Base-by-base conservation (phyloP, 1,140 invertebrate genomes). In the Acromyrmex heyeri region DNA sequence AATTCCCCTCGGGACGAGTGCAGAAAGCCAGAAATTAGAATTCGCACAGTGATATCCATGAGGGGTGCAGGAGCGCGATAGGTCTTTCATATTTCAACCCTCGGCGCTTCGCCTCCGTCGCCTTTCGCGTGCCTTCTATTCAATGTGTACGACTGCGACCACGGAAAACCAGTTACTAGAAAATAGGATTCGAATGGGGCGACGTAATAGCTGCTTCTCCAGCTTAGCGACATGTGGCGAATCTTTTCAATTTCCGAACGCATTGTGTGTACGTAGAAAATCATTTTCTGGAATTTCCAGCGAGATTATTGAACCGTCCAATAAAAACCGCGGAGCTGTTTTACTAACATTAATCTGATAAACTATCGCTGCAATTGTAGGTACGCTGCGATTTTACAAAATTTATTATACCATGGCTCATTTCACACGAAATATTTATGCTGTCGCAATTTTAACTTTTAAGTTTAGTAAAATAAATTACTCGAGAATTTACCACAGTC, bases 21-120 rank as follows among this genome's bases (percentile, higher is more conserved):
- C 50, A 65, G 53, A 75, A 67, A 86, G 53, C 61, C 61, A 53
- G 67, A 86, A 88, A 88, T 86, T 79, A 79, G 75, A 86, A 88
- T 86, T 86, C 70, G 79, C 48, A 5, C 57, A 24, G 69, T 48
- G 79, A 83, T 83, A 83, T 67, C 16, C 57, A 24, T 59, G 34
- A 5, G 27, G 59, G 21, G 53, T 38, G 24, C 53, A 55, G 12
- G 34, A 18, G 18, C 10, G 38, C 34, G 64, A 65, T 55, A 61
- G 48, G 27, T 59, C 64, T 69, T 73, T 78, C 73, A 55, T 59
- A 81, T 44, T 64, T 86, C 65, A 70, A 50, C 24, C 24, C 67
- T 61, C 53, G 62, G 14, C 50, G 59, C 27, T 30, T 34, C 30
- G 5, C 62, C 18, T 30, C 10, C 62, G 34, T 24, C 14, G 21